Conservation (phyloP, 2,888 invertebrate species). For the Drosophila testacea region DNA sequence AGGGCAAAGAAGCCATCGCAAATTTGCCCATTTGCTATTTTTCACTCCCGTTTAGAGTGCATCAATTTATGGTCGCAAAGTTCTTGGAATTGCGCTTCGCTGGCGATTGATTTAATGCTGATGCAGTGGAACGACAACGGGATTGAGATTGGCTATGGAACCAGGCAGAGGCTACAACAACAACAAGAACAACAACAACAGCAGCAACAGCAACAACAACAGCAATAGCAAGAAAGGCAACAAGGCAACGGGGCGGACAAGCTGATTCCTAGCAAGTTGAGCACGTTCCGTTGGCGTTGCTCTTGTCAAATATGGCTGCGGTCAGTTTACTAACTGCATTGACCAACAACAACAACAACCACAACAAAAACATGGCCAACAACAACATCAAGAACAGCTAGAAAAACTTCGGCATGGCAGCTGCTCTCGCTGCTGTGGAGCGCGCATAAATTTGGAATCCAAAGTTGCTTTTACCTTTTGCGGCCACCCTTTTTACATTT, state of each 20-base stretch:
- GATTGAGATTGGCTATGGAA: conserved; percentile 46
- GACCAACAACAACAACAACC: conserved; percentile 28
- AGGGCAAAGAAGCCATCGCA: conserved; percentile 29
- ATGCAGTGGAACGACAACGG: conserved; percentile 52
- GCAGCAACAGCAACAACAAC: background rate
- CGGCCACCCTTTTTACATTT: conserved; percentile 72
- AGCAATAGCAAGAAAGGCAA: background rate
- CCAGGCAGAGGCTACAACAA: conserved; percentile 3
- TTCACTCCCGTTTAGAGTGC: conserved; percentile 57
- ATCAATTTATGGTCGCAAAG: conserved; percentile 52
- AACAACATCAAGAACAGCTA: conserved; percentile 24
- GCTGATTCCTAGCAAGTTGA: conserved; percentile 34
- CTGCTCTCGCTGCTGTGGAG: conserved; percentile 15
- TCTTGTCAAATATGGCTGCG: conserved; percentile 77
- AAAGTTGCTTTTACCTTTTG: conserved; percentile 77
- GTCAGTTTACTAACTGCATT: conserved; percentile 68
- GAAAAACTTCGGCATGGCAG: conserved; percentile 51
- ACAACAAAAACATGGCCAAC: background rate
- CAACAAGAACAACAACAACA: background rate
- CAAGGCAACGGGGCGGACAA: conserved; percentile 21
- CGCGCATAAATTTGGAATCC: conserved; percentile 69
- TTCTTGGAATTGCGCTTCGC: conserved; percentile 54
- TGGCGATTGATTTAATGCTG: conserved; percentile 66
- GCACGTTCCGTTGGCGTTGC: conserved; percentile 64
- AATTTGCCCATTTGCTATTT: conserved; percentile 49